Evolutionary conservation across 2,888 invertebrate genomes (phyloP).

Genomic region (Ornithoptera priamus): DNA sequence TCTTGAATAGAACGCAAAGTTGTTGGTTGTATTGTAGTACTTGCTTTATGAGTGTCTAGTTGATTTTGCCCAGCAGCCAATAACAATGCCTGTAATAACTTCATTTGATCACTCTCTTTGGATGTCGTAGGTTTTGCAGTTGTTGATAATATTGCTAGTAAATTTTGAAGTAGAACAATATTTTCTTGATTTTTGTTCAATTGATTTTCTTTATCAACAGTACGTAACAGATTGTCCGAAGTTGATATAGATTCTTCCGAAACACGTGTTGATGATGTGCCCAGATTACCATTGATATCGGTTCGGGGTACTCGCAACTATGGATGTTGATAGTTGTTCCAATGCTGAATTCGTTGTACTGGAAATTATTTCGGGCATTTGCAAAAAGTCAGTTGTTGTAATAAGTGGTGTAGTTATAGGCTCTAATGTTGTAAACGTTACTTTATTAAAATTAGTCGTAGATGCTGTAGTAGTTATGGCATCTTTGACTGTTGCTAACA

Average conservation of each 20-base stretch:
- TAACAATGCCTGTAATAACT: conserved; percentile 60
- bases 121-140: conserved; percentile 34
- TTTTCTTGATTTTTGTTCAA: conserved; percentile 12
- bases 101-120: conserved; percentile 46
- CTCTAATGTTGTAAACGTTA: conserved; percentile 31
- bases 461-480: conserved; percentile 5
- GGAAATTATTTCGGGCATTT: conserved; percentile 36
- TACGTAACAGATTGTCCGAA: conserved; percentile 29
- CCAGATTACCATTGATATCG: neutral
- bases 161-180: conserved; percentile 18
- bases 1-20: conserved; percentile 67
- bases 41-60: conserved; percentile 37
- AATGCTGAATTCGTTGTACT: conserved; percentile 31
- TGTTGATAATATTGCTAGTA: conserved; percentile 38
- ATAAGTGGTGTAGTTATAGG: conserved; percentile 41
- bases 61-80: conserved; percentile 51
- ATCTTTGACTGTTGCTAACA: conserved; percentile 14
- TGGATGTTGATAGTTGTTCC: conserved; percentile 19
- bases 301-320: conserved; percentile 26
- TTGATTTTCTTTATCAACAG: conserved; percentile 30
- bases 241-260: neutral
- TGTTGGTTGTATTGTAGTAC: conserved; percentile 46
- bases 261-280: conserved; percentile 35
- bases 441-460: neutral
- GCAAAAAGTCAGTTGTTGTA: conserved; percentile 33